phyloP scores from a whole-genome alignment of 1,140 invertebrate genomes.

The Harlomillsia oculata region DNA sequence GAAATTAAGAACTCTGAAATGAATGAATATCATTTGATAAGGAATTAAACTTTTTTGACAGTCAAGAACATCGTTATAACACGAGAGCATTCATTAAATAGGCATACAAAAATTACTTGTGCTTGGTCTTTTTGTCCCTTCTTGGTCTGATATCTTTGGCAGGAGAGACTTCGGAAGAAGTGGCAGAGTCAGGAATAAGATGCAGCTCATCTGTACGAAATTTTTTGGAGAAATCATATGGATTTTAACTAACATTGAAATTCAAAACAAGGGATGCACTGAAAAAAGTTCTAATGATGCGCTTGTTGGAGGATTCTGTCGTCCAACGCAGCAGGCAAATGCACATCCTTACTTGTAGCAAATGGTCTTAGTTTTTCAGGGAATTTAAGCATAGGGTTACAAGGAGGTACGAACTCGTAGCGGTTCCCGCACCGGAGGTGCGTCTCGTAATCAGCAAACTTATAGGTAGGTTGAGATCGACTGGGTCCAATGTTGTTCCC shows the following conservation, averaged over 20 bases:
- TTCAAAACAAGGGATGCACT: not conserved
- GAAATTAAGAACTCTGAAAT: not conserved
- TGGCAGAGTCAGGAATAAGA: conserved; percentile 3
- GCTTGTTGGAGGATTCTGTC: conserved; percentile 10
- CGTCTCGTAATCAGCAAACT: conserved; percentile 25
- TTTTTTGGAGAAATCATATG: conserved; percentile 15
- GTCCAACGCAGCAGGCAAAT: conserved; percentile 4
- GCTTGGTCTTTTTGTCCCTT: not conserved
- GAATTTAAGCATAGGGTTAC: conserved; percentile 17
- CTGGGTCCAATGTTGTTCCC: conserved; percentile 3
- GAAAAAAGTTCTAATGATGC: conserved; percentile 12
- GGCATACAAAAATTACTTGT: not conserved
- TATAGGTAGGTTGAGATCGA: conserved; percentile 8
- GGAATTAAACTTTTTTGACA: not conserved
- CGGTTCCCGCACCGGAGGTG: conserved; percentile 22
- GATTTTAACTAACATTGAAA: conserved; percentile 1
- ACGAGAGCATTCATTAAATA: not conserved
- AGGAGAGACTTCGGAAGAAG: conserved; percentile 1
- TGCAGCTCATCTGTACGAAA: conserved; percentile 12
- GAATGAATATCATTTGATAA: not conserved
- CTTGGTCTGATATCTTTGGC: not conserved
- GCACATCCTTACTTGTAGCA: conserved; percentile 5
- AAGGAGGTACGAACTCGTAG: conserved; percentile 26
- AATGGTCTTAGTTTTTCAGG: conserved; percentile 6
- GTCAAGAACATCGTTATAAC: not conserved